Base-by-base conservation (phyloP, 2,797 vertebrate species). In the Channa striata region DNA sequence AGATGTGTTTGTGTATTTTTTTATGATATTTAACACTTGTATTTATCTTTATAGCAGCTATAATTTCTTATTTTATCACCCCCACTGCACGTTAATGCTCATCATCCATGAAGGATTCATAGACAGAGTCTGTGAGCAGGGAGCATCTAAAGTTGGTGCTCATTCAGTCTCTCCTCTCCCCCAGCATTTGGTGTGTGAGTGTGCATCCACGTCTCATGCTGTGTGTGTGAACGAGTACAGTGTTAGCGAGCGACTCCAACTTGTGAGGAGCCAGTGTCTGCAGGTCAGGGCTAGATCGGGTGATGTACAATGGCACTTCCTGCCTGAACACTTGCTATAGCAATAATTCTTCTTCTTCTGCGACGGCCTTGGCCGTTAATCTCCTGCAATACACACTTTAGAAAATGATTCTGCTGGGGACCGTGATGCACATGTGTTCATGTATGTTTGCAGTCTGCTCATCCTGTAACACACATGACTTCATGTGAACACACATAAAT, bases 351-450 rank as follows among this genome's bases (percentile, higher is more conserved):
- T 72, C 83, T 87, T 72, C 34, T 2, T 16, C 40, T 5, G 46
- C 25, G 75, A 85, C 85, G 76, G 81, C 75, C 69, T 59, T 1
- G 37, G 54, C 58, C 65, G 77, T 91, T 81, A 87, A 88, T 90
- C 86, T 77, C 63, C 74, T 72, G 37, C 63, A n/a, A 66, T 52
- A 49, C 66, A 56, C 59, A 84, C 86, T 89, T 78, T 83, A 75
- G 61, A 46, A 84, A 86, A 82, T 85, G 77, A 86, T 78, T 83
- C 59, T 39, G 6, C 46, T 14, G 33, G 68, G 51, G 44, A 19
- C 50, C 30, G 48, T 12, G 30, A n/a, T 1, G 59, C 69, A 48
- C 64, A 67, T 36, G 13, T 68, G 63, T 40, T 62, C 50, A 20
- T 4, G 25, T 30, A 30, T 21, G 2, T 77, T 72, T 68, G 65